Base-by-base conservation (phyloP, 2,888 invertebrate genomes). In the Lysandra coridon region DNA sequence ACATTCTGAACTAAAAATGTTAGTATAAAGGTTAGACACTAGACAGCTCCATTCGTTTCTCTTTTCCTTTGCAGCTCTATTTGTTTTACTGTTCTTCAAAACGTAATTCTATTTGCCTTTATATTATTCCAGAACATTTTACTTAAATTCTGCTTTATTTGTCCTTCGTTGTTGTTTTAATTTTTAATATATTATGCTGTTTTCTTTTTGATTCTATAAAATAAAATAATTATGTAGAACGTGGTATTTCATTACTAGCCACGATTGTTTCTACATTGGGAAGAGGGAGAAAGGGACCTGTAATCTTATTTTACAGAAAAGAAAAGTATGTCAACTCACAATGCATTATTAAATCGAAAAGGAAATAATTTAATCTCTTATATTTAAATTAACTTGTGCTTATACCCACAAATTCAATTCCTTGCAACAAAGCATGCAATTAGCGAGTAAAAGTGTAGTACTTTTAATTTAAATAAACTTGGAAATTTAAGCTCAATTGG, bases 31-130 rank as follows among this genome's bases (percentile, higher is more conserved):
- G 7, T 23, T 76, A 14, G 1, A 76, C 76, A 76, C 12, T 76
- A 14, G 1, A 76, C 76, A 76, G 12, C 76, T 76, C 76, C 76
- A 76, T 76, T 76, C 57, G 23, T 57, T 76, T 76, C 57, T 49
- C 53, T 57, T 33, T 76, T 76, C 57, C 53, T 30, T 37, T 57
- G 57, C 76, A 33, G 33, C 76, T 57, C 76, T 76, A 76, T 76
- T 76, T 76, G 33, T 76, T 76, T 76, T 57, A 33, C 76, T 76
- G 76, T 76, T 76, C 76, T 76, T 76, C 57, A 76, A 76, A 76
- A 57, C 57, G 33, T 76, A 76, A 76, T 57, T 76, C 33, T 76
- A 33, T 76, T 76, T 76, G 76, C 76, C 33, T 53, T 76, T 76
- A 57, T 57, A 76, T 76, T 76, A 76, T 76, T 76, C 53, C 76